A percentile compares a stretch with the other conserved stretches of the same genome.
Conservation (phyloP, 2,113 vertebrate genomes). For the Apistogramma diplotaenia region DNA sequence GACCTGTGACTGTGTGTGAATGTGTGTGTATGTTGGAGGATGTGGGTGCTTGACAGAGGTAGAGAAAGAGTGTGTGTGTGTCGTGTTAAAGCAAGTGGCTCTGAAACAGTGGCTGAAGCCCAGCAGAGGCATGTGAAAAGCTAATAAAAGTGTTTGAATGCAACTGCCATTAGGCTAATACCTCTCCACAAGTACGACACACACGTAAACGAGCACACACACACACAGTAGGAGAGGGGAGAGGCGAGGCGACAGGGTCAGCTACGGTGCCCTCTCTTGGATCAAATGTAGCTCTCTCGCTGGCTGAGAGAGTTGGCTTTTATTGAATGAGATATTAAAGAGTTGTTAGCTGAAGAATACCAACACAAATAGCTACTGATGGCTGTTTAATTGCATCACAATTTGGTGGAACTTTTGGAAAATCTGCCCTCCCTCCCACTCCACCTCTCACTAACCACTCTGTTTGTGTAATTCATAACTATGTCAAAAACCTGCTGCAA, state of each 20-base stretch:
- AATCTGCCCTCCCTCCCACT: background rate
- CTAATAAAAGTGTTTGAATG: conserved; percentile 88
- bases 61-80: conserved; percentile 2
- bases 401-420: conserved; percentile 32
- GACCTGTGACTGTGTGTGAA: conserved; percentile 64
- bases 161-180: conserved; percentile 83
- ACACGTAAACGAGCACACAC: conserved; percentile 5
- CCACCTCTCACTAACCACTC: background rate
- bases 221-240: conserved; percentile 11
- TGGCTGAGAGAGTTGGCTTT: conserved; percentile 56
- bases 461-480: background rate
- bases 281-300: conserved; percentile 56
- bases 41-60: conserved; percentile 70
- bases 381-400: conserved; percentile 49
- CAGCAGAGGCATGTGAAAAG: conserved; percentile 81
- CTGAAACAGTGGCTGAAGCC: conserved; percentile 77
- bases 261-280: conserved; percentile 36
- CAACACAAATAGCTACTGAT: conserved; percentile 51
- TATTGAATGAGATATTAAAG: conserved; percentile 69
- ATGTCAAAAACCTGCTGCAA: background rate
- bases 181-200: conserved; percentile 65
- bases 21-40: conserved; percentile 35
- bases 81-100: conserved; percentile 61
- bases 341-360: conserved; percentile 62
- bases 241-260: conserved; percentile 46